Base-by-base conservation (phyloP, 2,888 invertebrate species). In the Platerodrilus igneus region DNA sequence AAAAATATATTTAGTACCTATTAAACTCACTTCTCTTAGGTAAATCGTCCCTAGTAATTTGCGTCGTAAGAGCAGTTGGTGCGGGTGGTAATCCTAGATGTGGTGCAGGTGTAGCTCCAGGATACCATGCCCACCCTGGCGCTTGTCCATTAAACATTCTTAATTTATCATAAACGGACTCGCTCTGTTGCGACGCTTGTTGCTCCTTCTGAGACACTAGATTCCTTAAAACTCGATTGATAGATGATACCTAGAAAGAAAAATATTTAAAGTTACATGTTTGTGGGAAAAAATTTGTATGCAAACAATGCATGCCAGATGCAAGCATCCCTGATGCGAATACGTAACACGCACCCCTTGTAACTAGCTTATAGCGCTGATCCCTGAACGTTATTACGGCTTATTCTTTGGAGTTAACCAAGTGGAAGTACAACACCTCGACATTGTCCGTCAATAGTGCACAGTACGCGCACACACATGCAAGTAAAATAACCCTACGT, bases 171-270 rank as follows among this genome's bases (percentile, higher is more conserved):
- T 94, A 94, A 28, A 91, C 90, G 49, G 88, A 87, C 70, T 94
- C 93, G 66, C 83, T 86, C 60, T 86, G 83, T 52, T 81, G 80
- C 26, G 79, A 79, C 26, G 83, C 82, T 57, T 90, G 89, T 68
- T 91, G 91, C 71, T 94, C 96, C 70, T 95, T 97, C 71, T 94
- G 93, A 32, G 93, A 90, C 15, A 95, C 93, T 59, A 97, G 76
- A 73, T 96, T 97, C 49, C 97, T 77, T 41, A 97, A 78, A 45
- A 97, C 97, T 57, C 97, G 85, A 77, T 97, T 97, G 70, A 97
- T 97, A 62, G 94, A 95, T 48, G 95, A 95, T 52, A 95, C 94
- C 94, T 95, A 77, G 19, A 73, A 68, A 48, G 45, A 22, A 37
- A 33, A 20, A 19, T 6, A 15, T 3, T 16, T 18, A 13, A 10